These are phyloP conservation scores for Patella pellucida DNA, from an alignment of 2,888 invertebrate genomes.

Conservation along the genomic window DNA sequence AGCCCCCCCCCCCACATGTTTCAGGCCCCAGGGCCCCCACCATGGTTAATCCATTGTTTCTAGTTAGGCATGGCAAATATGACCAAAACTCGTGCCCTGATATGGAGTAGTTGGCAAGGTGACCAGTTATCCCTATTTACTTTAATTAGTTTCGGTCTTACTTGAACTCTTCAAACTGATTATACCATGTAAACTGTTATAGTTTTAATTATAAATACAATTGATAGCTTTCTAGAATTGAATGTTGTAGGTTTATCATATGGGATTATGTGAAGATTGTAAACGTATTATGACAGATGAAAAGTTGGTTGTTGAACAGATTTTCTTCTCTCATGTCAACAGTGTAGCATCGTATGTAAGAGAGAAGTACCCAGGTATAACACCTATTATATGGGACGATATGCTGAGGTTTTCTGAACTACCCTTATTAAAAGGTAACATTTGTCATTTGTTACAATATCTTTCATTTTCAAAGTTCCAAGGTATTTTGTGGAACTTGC, in stretches of 20 bases:
- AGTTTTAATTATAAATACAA: background rate
- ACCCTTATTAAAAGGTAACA: constrained; percentile 45
- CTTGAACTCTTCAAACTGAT: background rate
- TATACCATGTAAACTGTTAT: background rate
- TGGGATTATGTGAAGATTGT: constrained; percentile 71
- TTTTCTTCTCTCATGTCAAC: constrained; percentile 67
- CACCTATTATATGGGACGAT: constrained; percentile 85
- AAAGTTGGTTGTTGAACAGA: constrained; percentile 56
- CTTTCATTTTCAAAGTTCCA: no score
- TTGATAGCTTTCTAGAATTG: no score
- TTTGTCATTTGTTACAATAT: background rate
- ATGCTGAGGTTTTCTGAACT: constrained; percentile 76
- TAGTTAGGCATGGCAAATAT: no score
- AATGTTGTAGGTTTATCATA: constrained; percentile 76
- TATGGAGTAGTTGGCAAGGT: no score
- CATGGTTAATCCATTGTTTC: no score
- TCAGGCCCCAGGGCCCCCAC: no score
- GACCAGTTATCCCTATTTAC: no score
- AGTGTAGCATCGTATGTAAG: constrained; percentile 75
- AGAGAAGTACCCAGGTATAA: constrained; percentile 74
- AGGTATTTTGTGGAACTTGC: no score
- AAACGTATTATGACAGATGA: constrained; percentile 60
- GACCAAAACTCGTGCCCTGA: no score
- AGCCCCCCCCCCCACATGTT: no score
- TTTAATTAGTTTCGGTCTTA: background rate